phyloP scores from a whole-genome alignment of 2,113 vertebrate species.

The Podiceps cristatus region DNA sequence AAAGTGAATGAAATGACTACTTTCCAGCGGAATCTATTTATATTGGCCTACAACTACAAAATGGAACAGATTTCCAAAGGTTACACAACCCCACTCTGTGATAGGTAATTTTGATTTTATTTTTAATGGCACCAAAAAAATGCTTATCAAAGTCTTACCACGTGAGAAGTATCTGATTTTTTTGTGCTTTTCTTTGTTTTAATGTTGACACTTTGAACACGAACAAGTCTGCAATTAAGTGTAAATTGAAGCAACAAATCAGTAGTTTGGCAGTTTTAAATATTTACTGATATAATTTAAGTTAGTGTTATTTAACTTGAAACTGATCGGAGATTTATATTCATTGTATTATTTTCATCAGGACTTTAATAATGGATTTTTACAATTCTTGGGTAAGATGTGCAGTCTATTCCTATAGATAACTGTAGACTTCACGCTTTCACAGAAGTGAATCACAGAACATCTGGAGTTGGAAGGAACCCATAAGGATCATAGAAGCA shows the following conservation, averaged over 20 bases:
- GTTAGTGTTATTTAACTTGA: neutral
- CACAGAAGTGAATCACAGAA: neutral
- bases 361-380: neutral
- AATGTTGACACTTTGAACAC: neutral
- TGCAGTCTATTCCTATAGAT: neutral
- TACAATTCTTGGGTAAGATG: neutral
- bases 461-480: neutral
- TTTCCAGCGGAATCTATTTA: constrained; percentile 89
- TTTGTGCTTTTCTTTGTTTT: neutral
- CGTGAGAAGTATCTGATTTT: neutral
- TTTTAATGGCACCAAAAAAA: neutral
- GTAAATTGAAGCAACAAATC: neutral
- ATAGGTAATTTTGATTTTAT: constrained; percentile 77
- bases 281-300: neutral
- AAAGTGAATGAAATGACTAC: constrained; percentile 92
- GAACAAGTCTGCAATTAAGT: neutral
- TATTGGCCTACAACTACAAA: constrained; percentile 96
- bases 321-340: neutral
- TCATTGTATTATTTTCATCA: neutral
- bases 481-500: neutral
- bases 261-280: neutral
- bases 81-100: constrained; percentile 87
- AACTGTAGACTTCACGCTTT: neutral
- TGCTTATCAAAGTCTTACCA: neutral
- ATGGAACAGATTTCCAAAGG: constrained; percentile 93